Evolutionary conservation across 1,140 invertebrate genomes (phyloP).

Genomic region (Pseudobourletiella spinata): DNA sequence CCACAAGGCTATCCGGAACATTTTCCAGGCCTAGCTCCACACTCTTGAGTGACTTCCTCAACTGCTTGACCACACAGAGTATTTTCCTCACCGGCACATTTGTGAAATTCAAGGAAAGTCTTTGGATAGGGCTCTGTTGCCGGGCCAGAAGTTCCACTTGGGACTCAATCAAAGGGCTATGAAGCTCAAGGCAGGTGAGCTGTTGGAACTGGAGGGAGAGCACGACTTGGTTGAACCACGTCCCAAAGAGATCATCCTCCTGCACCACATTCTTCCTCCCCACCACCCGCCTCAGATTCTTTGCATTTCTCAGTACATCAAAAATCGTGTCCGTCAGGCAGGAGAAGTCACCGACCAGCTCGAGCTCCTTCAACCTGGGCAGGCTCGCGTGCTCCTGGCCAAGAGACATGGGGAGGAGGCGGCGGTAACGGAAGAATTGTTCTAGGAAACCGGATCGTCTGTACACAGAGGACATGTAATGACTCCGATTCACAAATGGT

Average conservation of each 20-base stretch:
- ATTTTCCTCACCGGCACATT: neutral
- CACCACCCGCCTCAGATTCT: neutral
- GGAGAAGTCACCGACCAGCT: conserved; percentile 9
- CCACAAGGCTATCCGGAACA: neutral
- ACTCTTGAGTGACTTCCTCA: neutral
- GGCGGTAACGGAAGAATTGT: neutral
- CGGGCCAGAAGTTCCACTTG: neutral
- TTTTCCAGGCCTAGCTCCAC: conserved; percentile 10
- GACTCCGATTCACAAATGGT: neutral
- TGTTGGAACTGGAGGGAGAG: conserved; percentile 9
- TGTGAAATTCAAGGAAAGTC: neutral
- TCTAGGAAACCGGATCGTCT: neutral
- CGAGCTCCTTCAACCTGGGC: neutral
- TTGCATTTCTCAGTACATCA: neutral
- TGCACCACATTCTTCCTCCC: neutral
- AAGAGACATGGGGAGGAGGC: conserved; percentile 10
- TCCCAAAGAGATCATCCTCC: conserved; percentile 15
- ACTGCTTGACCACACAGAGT: neutral
- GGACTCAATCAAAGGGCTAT: conserved; percentile 2
- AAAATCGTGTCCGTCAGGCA: conserved; percentile 7
- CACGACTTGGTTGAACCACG: conserved; percentile 10
- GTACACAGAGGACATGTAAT: neutral
- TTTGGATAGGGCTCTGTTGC: neutral
- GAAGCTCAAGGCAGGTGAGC: conserved; percentile 6
- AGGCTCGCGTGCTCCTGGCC: neutral